phyloP scores from a whole-genome alignment of 2,797 vertebrate species.

The Melanogrammus aeglefinus region DNA sequence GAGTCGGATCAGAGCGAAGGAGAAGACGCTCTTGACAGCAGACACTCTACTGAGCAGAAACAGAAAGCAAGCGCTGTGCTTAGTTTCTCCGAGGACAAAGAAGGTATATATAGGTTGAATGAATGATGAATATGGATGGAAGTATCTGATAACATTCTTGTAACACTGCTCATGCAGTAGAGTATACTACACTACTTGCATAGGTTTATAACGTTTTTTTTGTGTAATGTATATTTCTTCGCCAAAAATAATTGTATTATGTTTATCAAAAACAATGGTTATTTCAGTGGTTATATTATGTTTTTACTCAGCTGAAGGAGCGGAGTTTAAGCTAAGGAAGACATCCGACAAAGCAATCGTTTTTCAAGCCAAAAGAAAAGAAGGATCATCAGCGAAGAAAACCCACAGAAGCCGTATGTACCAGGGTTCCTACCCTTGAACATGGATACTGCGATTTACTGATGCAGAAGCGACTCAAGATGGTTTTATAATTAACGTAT shows the following conservation, averaged over 20 bases:
- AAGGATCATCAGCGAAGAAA: slow-evolving; percentile 35
- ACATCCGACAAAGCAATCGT: slow-evolving; percentile 75
- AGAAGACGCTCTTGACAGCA: slow-evolving; percentile 18
- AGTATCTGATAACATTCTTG: background rate
- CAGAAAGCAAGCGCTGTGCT: slow-evolving; percentile 49
- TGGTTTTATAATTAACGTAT: background rate
- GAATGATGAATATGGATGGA: background rate
- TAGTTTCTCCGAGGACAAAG: slow-evolving; percentile 72
- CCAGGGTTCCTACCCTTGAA: background rate
- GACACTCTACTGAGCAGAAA: slow-evolving; percentile 25
- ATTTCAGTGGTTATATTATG: no score
- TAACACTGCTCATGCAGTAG: background rate
- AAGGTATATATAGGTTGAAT: slow-evolving; percentile 59
- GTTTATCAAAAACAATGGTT: no score
- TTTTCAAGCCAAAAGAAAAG: slow-evolving; percentile 78
- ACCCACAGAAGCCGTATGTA: slow-evolving; percentile 45
- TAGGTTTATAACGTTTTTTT: background rate
- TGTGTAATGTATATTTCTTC: background rate
- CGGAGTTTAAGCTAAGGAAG: slow-evolving; percentile 79
- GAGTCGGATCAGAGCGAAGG: slow-evolving; percentile 44
- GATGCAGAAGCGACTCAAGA: background rate
- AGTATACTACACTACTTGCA: background rate
- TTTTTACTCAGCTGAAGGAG: slow-evolving; percentile 55
- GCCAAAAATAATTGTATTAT: background rate
- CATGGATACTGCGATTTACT: background rate